Evolutionary conservation across 2,888 invertebrate genomes (phyloP).

Genomic region (Neoitamus cyanurus): DNA sequence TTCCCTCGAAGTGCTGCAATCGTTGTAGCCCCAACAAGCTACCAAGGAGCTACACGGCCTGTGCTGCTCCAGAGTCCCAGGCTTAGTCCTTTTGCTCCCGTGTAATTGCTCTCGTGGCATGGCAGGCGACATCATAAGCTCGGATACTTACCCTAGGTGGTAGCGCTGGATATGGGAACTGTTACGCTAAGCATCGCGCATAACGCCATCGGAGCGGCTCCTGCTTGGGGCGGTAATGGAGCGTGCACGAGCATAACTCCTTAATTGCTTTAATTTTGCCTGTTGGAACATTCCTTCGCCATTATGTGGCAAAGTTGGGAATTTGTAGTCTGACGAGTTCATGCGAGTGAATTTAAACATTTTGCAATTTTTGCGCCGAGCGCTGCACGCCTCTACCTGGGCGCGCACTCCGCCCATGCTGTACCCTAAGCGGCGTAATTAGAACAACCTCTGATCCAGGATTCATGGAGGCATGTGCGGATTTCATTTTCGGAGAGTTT

Average conservation of each 20-base stretch:
- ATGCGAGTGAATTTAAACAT: constrained; percentile 16
- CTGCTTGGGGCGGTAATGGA: constrained; percentile 44
- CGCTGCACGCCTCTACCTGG: too few relatives aligned
- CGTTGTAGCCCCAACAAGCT: neutral
- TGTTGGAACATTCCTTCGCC: constrained; percentile 26
- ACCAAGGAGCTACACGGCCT: neutral
- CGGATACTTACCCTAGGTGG: constrained; percentile 11
- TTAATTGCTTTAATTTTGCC: constrained; percentile 49
- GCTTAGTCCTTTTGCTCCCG: neutral
- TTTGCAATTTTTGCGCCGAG: constrained; percentile 19
- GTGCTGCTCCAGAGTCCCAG: neutral
- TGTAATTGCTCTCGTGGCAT: neutral
- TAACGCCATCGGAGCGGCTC: neutral
- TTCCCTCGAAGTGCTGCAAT: neutral
- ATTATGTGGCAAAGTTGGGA: constrained; percentile 24
- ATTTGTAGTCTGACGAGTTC: constrained; percentile 31
- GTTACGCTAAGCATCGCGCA: neutral
- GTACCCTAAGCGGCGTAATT: neutral
- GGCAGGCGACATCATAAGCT: constrained; percentile 19
- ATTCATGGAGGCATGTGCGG: neutral
- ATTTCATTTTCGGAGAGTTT: constrained; percentile 11
- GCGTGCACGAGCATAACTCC: constrained; percentile 47
- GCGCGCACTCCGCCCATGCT: too few relatives aligned
- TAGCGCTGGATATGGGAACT: neutral
- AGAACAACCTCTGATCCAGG: neutral